Evolutionary conservation across 2,113 vertebrate species (phyloP), one percentile per base, ranked within the genome.

Genomic region (Chascanopsetta lugubris): DNA sequence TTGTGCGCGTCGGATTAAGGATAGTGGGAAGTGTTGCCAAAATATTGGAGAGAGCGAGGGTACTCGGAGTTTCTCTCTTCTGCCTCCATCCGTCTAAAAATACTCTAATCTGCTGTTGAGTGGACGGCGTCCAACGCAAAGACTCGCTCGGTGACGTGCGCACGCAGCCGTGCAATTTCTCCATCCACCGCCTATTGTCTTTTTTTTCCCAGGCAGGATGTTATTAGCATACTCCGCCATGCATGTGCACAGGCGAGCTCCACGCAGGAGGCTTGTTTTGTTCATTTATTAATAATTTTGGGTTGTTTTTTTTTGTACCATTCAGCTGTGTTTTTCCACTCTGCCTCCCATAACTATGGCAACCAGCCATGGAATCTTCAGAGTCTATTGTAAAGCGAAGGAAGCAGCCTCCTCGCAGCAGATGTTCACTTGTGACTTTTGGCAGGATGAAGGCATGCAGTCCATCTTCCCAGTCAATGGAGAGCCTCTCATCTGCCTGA

Each of bases 311-410:
- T n/a, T n/a, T n/a, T n/a, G n/a, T n/a, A 40, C 74, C 74, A 72
- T 79, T 87, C 77, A 80, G 86, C 83, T 89, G 75, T 88, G 69
- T 84, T 90, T 90, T 89, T 85, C 69, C 78, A 76, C 78, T n/a
- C n/a, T 68, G 64, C 78, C 65, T 84, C 56, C 68, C 30, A 90
- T 89, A 89, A 86, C 88, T 90, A 89, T 91, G 86, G 88, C 86
- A 92, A 90, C 87, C 69, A 61, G 48, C 62, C 40, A 7, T 51
- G 56, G 50, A 21, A 15, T 62, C 61, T 62, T 36, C 66, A 75
- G 82, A 80, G 77, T 79, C 80, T 77, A 36, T 78, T 81, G 59
- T 55, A 59, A n/a, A 76, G 64, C 42, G 67, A 65, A 50, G 36
- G 18, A 62, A 59, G 27, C 20, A 45, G 43, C 59, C 72, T 53